A percentile compares a stretch with the other conserved stretches of the same genome.
Evolutionary conservation across 2,797 vertebrate genomes (phyloP).

Genomic region (Morus bassanus): DNA sequence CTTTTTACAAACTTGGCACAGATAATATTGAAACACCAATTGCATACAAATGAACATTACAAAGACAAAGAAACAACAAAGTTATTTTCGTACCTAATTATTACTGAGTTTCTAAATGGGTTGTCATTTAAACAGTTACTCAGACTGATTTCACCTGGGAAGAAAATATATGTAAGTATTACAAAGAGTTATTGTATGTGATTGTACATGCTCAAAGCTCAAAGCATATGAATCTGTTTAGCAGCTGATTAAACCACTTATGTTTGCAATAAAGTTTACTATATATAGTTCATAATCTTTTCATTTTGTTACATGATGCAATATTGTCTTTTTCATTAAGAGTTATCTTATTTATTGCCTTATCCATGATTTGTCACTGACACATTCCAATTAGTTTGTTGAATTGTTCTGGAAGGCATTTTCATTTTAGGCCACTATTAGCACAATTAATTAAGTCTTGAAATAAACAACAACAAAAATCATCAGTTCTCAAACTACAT

Average conservation of each 20-base stretch:
- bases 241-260: not conserved
- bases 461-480: not conserved
- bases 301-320: not conserved
- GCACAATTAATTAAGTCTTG: not conserved
- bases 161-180: not conserved
- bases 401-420: not conserved
- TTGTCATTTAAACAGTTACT: not conserved
- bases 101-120: not conserved
- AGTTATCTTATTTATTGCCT: not conserved
- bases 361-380: not conserved
- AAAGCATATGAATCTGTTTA: not conserved
- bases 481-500: not conserved
- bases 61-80: not conserved
- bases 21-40: not conserved
- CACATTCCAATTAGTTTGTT: not conserved
- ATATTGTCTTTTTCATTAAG: not conserved
- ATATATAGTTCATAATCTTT: not conserved
- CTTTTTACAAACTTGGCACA: not conserved
- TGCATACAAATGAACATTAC: not conserved
- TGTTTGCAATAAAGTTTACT: not conserved
- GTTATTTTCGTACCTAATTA: not conserved
- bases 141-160: not conserved
- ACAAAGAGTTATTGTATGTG: not conserved
- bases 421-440: not conserved
- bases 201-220: not conserved